Evolutionary conservation across 2,888 invertebrate species (phyloP).

Genomic region (Pomacea canaliculata): DNA sequence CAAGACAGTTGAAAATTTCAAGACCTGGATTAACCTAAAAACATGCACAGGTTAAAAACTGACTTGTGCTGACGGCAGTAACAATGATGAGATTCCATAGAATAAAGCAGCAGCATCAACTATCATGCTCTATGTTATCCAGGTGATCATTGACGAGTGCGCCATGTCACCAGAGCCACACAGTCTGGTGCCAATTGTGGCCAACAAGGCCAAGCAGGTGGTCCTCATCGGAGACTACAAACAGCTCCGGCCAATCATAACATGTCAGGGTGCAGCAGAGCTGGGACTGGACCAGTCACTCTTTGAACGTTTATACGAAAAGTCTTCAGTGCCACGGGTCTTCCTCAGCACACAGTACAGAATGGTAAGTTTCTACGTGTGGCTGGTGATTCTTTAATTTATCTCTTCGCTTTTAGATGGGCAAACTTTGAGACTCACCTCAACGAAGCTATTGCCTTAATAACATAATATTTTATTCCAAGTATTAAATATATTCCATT

Average conservation of each 20-base stretch:
- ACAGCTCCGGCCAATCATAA: slow-evolving; percentile 61
- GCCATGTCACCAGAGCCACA: slow-evolving; percentile 65
- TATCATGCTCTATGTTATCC: not conserved
- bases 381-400: too few species aligned
- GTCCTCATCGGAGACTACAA: slow-evolving; percentile 65
- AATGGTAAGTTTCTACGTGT: slow-evolving; percentile 45
- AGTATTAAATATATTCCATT: not conserved
- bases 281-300: slow-evolving; percentile 51
- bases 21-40: too few species aligned
- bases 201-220: slow-evolving; percentile 45
- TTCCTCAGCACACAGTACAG: slow-evolving; percentile 48
- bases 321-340: slow-evolving; percentile 31
- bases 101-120: too few species aligned
- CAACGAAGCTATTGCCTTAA: too few species aligned
- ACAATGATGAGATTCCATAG: too few species aligned
- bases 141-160: slow-evolving; percentile 60
- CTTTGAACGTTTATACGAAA: slow-evolving; percentile 46
- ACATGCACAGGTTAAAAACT: too few species aligned
- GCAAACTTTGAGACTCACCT: too few species aligned
- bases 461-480: too few species aligned
- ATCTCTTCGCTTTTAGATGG: too few species aligned
- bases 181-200: slow-evolving; percentile 52
- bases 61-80: too few species aligned
- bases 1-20: too few species aligned
- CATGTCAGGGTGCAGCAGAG: slow-evolving; percentile 41